Evolutionary conservation across 1,140 invertebrate species (phyloP), one percentile per base, ranked within the genome.

Genomic region (Centruroides vittatus): DNA sequence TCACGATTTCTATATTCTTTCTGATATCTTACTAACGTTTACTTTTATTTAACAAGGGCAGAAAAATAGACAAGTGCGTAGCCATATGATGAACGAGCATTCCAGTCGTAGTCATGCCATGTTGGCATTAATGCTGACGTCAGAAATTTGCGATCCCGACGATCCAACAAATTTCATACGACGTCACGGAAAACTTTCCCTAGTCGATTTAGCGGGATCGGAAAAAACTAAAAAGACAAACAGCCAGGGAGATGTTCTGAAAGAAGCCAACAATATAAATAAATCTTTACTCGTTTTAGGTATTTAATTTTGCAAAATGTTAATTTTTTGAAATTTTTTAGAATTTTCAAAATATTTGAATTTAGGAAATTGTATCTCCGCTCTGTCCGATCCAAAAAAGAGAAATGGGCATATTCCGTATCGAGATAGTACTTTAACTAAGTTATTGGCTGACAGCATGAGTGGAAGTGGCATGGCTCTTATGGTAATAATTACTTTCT

Each of bases 261-360:
- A 91, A 71, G 93, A 96, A 73, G 92, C 92, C 0, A 94, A 94
- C 70, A 94, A 93, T 71, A 97, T 96, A 62, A 97, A 97, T 72
- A 89, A 96, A 68, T 97, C 93, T 67, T 77, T 93, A 0, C 94
- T 97, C 82, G 95, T 97, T 3, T 76, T 98, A 64, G 88, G 86
- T 87, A 73, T 78, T 63, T 55, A 35, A 47, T 49, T 12, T 49
- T 11, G n/a, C 8, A 41, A 41, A 5, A 41, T 41, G 8, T 6
- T 41, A 0, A 41, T 2, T 41, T 6, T 41, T 8, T 41, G 1
- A 1, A 41, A 6, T 41, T 6, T 41, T 41, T 6, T 41, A 41
- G 8, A 41, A 41, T 6, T 5, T 41, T 6, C 1, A 41, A 6
- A 41, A 3, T 41, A 6, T 41, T 41, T 41, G 8, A 41, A 41